phyloP scores from a whole-genome alignment of 2,888 invertebrate genomes.

The Eudemis profundana region DNA sequence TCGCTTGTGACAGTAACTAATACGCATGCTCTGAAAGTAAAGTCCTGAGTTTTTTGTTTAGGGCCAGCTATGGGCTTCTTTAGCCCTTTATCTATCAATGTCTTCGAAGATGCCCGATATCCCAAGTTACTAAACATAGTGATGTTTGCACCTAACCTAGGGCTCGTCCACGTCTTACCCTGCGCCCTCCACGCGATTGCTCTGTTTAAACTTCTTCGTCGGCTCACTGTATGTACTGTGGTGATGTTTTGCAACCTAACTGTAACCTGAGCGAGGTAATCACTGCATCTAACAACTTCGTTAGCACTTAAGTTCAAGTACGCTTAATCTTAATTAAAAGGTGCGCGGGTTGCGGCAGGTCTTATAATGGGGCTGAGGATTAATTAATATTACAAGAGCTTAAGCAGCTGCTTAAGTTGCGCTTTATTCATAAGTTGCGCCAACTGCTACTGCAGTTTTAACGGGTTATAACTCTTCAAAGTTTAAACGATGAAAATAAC shows the following conservation, averaged over 20 bases:
- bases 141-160: too few species aligned
- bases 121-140: too few species aligned
- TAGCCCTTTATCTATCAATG: too few species aligned
- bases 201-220: too few species aligned
- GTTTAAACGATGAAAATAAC: constrained; percentile 14
- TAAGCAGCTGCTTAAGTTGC: constrained; percentile 23
- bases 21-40: too few species aligned
- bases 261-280: constrained; percentile 4
- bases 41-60: too few species aligned
- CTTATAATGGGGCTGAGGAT: constrained; percentile 24
- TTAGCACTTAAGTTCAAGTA: constrained; percentile 18
- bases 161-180: too few species aligned
- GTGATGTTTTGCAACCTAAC: constrained; percentile 9
- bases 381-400: constrained; percentile 38
- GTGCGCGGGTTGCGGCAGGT: constrained; percentile 31
- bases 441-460: constrained; percentile 15
- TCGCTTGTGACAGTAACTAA: too few species aligned
- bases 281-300: constrained; percentile 27
- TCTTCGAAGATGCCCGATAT: too few species aligned
- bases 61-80: too few species aligned
- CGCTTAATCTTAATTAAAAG: constrained; percentile 35
- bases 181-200: too few species aligned
- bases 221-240: too few species aligned
- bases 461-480: not conserved
- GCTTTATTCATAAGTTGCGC: constrained; percentile 32